Percentiles rank a stretch among this genome's conserved stretches.
phyloP scores from a whole-genome alignment of 1,140 invertebrate genomes.

The Pseudomyrmex pallidus region DNA sequence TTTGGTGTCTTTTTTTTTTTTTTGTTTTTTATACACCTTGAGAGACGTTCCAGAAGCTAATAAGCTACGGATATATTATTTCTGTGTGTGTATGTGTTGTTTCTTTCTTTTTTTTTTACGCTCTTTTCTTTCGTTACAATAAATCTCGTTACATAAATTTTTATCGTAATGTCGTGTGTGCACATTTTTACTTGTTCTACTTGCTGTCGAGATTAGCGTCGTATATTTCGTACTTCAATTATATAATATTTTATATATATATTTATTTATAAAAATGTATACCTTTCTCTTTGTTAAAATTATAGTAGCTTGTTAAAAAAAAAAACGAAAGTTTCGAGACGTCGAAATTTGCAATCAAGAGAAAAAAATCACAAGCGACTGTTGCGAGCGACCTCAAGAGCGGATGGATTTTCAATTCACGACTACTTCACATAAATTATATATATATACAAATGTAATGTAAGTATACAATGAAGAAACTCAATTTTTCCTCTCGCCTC shows the following conservation, averaged over 20 bases:
- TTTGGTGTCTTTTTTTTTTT: slow-evolving; percentile 22
- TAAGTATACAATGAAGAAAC: neutral
- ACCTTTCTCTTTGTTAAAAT: slow-evolving; percentile 5
- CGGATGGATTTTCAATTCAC: slow-evolving; percentile 40
- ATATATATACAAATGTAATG: neutral
- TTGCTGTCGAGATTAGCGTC: slow-evolving; percentile 38
- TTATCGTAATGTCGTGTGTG: slow-evolving; percentile 44
- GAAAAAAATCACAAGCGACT: slow-evolving; percentile 28
- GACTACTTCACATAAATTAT: slow-evolving; percentile 42
- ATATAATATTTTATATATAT: slow-evolving; percentile 32
- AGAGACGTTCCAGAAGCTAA: slow-evolving; percentile 40
- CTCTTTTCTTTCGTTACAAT: slow-evolving; percentile 44
- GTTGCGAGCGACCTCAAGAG: no score
- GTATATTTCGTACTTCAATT: neutral
- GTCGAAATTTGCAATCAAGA: slow-evolving; percentile 16
- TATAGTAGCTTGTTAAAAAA: neutral
- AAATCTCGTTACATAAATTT: slow-evolving; percentile 41
- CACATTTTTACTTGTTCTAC: slow-evolving; percentile 37
- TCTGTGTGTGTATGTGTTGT: neutral
- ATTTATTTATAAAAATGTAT: slow-evolving; percentile 52
- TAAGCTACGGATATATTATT: slow-evolving; percentile 27
- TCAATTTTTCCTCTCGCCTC: slow-evolving; percentile 16
- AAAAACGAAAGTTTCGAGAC: neutral
- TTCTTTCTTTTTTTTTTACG: slow-evolving; percentile 10
- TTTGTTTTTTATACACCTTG: neutral